Base-by-base conservation (phyloP, 2,888 invertebrate species). In the Trissolcus japonicus region DNA sequence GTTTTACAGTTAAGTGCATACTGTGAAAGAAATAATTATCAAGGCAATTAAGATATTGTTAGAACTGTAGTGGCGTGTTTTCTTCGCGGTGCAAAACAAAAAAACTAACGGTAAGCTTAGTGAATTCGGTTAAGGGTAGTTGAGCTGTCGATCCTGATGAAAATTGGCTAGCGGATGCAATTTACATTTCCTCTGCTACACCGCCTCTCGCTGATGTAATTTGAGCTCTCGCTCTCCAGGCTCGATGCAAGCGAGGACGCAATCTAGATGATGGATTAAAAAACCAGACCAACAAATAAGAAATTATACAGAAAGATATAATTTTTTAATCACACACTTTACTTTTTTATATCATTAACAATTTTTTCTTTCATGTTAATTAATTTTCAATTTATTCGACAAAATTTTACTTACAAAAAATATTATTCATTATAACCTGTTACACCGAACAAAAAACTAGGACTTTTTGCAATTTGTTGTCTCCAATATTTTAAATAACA, bases 101-200 rank as follows among this genome's bases (percentile, higher is more conserved):
- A 76, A 76, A 54, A 60, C 65, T n/a, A 35, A 35, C 35, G 35
- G 35, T 35, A 35, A 35, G 21, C 61, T 69, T 61, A 76, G 61
- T 48, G 54, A 71, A 66, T 66, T 69, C 53, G 56, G 68, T 66
- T 69, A 71, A 71, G 76, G 69, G 61, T 71, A 71, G 76, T 76
- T 76, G 60, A 67, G 62, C 67, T 41, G 66, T 76, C 66, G 66
- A 77, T 77, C 77, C 56, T 56, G 67, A 53, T 67, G 77, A 74
- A 78, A 78, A 78, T 78, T 78, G 68, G 57, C 67, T 60, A 60
- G 63, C 77, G 77, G 77, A 77, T 77, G 77, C 73, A 77, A 77
- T 78, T 78, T 78, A 62, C 74, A 73, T 71, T 78, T 74, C 78
- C 74, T 65, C 61, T 56, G 48, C 43, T 50, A 54, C 29, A 4